phyloP scores from a whole-genome alignment of 1,140 invertebrate species.

The Apis dorsata region DNA sequence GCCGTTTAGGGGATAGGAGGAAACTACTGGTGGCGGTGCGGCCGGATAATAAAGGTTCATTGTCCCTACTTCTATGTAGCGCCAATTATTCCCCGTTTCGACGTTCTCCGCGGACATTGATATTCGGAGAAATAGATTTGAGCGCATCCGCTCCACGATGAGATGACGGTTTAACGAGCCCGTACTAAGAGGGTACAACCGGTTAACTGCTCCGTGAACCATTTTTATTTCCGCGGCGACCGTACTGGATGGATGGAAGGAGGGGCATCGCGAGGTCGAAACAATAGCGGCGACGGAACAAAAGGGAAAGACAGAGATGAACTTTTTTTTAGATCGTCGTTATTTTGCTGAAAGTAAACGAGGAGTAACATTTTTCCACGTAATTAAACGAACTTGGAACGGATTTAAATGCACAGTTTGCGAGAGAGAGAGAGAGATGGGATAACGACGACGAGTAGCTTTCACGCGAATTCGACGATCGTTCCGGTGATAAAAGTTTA shows the following conservation, averaged over 20 bases:
- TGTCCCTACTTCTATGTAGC: not conserved
- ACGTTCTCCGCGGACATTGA: not conserved
- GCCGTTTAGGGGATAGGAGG: not conserved
- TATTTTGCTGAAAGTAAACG: not conserved
- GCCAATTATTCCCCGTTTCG: constrained; percentile 31
- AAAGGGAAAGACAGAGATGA: not conserved
- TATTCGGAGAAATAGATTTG: constrained; percentile 1
- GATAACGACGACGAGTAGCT: not conserved
- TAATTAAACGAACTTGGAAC: no score
- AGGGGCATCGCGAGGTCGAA: not conserved
- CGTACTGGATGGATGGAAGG: no score
- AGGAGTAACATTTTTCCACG: no score
- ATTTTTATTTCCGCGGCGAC: constrained; percentile 12
- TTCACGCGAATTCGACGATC: not conserved
- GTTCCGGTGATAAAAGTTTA: not conserved
- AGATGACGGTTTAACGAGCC: constrained; percentile 18
- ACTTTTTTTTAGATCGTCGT: not conserved
- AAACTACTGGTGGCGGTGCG: not conserved
- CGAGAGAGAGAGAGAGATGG: no score
- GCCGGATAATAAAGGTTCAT: constrained; percentile 25
- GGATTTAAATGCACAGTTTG: no score
- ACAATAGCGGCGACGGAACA: not conserved
- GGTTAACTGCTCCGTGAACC: not conserved
- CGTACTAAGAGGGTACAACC: constrained; percentile 19
- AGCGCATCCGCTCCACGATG: not conserved